Evolutionary conservation across 2,797 vertebrate species (phyloP).

Genomic region (Eremophila alpestris): DNA sequence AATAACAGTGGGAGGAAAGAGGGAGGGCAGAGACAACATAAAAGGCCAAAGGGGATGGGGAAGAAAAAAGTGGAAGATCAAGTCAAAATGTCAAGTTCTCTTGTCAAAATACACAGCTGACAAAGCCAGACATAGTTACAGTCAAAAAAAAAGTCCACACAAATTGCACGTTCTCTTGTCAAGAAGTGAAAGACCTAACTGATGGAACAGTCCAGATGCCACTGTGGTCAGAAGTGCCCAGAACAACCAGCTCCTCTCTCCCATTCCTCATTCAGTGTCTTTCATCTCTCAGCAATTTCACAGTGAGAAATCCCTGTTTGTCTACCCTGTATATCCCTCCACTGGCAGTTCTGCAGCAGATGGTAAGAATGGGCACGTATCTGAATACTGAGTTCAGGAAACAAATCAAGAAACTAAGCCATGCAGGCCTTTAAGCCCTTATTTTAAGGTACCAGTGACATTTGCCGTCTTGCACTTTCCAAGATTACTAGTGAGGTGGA

Average conservation of each 20-base stretch:
- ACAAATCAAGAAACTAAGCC: background rate
- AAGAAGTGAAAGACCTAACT: background rate
- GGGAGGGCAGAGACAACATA: background rate
- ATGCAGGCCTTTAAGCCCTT: background rate
- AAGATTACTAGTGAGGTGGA: background rate
- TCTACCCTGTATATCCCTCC: background rate
- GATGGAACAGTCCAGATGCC: background rate
- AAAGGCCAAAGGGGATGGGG: background rate
- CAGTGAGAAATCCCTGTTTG: background rate
- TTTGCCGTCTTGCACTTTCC: background rate
- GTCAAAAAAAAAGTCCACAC: background rate
- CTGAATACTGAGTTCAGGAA: background rate
- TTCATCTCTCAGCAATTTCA: background rate
- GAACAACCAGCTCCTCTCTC: background rate
- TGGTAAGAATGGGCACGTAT: background rate
- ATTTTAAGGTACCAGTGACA: constrained; percentile 14
- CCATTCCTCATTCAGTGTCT: background rate
- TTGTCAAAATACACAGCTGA: background rate
- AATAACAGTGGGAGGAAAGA: background rate
- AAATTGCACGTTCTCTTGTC: background rate
- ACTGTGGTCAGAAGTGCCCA: background rate
- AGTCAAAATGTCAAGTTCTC: background rate
- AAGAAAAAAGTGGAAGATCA: background rate
- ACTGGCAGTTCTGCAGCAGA: constrained; percentile 1
- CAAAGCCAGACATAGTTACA: background rate